Percentiles rank a stretch among this genome's conserved stretches.
Conservation (phyloP, 2,113 vertebrate species). For the Tetraodon nigroviridis region DNA sequence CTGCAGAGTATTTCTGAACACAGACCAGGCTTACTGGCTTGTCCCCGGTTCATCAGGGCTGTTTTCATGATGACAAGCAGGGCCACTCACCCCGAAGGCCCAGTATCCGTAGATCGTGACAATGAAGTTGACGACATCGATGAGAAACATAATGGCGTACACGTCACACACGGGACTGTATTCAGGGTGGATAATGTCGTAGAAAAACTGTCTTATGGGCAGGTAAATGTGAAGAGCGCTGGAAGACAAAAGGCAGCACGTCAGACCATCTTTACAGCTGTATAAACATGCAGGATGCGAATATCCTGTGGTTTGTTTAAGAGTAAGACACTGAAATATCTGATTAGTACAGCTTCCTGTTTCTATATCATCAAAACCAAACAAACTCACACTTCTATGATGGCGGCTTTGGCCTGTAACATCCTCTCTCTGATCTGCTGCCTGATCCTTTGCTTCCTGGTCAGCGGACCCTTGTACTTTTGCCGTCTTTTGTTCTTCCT, state of each 20-base stretch:
- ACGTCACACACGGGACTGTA: conserved; percentile 72
- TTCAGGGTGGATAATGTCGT: conserved; percentile 76
- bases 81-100: conserved; percentile 75
- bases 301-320: too few species aligned
- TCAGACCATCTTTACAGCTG: too few species aligned
- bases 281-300: too few species aligned
- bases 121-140: conserved; percentile 76
- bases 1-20: conserved; percentile 71
- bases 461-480: conserved; percentile 52
- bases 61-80: not conserved
- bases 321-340: too few species aligned
- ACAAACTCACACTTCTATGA: conserved; percentile 68
- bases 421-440: conserved; percentile 67
- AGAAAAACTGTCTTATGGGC: conserved; percentile 77
- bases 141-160: conserved; percentile 73
- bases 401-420: conserved; percentile 65
- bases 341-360: too few species aligned
- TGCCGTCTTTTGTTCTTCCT: conserved; percentile 66
- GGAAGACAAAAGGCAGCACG: conserved; percentile 14
- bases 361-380: not conserved
- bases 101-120: conserved; percentile 75
- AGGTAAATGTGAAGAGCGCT: conserved; percentile 71
- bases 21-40: not conserved
- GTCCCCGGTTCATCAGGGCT: not conserved
- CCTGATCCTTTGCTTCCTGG: conserved; percentile 66